Percentiles rank a stretch among this genome's conserved stretches.
These are phyloP conservation scores for Amphiprion clarkii DNA, from an alignment of 2,797 vertebrate genomes.

Conservation along the genomic window DNA sequence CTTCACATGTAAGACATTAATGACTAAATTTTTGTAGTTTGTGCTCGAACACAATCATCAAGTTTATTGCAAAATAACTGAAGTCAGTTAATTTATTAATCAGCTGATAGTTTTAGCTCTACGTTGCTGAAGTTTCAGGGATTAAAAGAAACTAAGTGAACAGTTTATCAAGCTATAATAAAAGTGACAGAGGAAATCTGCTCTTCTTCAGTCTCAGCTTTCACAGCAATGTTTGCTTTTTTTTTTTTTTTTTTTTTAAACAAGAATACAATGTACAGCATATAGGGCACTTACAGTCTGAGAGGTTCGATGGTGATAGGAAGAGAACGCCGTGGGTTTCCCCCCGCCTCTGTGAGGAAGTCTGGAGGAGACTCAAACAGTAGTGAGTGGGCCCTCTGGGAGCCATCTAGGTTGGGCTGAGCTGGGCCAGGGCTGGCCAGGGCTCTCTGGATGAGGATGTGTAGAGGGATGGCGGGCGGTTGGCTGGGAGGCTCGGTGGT, in stretches of 20 bases:
- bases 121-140: no score
- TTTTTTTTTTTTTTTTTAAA: not conserved
- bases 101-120: not conserved
- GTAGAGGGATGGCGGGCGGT: slow-evolving; percentile 87
- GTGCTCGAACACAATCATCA: not conserved
- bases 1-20: no score
- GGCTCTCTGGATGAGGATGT: slow-evolving; percentile 95
- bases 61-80: not conserved
- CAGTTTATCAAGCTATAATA: not conserved
- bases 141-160: not conserved
- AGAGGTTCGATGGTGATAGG: slow-evolving; percentile 95
- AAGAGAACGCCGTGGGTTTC: slow-evolving; percentile 84
- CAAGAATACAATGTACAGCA: not conserved
- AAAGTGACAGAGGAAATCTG: not conserved
- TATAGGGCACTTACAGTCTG: slow-evolving; percentile 91
- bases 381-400: slow-evolving; percentile 91
- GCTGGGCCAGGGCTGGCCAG: slow-evolving; percentile 87
- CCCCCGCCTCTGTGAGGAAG: slow-evolving; percentile 68
- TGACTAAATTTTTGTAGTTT: not conserved
- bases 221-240: not conserved
- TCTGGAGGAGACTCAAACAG: slow-evolving; percentile 89
- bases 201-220: not conserved
- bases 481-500: slow-evolving; percentile 81
- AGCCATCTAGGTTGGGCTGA: slow-evolving; percentile 83
- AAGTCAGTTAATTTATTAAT: no score